Conservation (phyloP, 2,888 invertebrate genomes). For the Eucera pruinosa region DNA sequence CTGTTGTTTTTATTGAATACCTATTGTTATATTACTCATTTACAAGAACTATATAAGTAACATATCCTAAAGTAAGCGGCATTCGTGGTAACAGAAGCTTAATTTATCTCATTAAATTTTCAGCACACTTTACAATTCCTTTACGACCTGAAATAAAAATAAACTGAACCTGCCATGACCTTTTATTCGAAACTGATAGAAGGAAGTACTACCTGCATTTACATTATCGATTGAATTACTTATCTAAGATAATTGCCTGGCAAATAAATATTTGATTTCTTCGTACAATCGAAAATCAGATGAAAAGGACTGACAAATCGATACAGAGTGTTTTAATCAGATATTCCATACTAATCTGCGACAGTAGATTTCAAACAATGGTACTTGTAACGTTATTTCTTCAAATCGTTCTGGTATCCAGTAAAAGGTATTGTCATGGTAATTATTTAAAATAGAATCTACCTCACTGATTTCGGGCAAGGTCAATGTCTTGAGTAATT, state of each 20-base stretch:
- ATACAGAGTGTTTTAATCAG: background rate
- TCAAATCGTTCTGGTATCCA: conserved; percentile 12
- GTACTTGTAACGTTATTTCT: conserved; percentile 27
- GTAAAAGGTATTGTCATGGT: conserved; percentile 29
- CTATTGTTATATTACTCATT: too few species aligned
- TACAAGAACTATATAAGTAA: too few species aligned
- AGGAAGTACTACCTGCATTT: conserved; percentile 17
- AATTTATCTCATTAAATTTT: background rate
- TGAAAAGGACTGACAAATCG: background rate
- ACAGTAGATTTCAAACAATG: background rate
- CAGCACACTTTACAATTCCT: background rate
- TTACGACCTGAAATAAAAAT: conserved; percentile 7
- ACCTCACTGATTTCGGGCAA: too few species aligned
- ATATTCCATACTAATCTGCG: background rate
- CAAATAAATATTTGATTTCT: conserved; percentile 47
- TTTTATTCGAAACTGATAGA: background rate
- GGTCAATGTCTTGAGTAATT: too few species aligned
- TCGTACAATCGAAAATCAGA: background rate
- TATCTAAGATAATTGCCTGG: conserved; percentile 11
- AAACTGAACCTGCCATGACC: background rate
- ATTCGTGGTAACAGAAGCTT: background rate
- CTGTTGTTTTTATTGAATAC: background rate
- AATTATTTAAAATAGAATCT: too few species aligned
- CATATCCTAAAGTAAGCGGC: too few species aligned
- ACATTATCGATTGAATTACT: conserved; percentile 30